phyloP scores from a whole-genome alignment of 2,888 invertebrate genomes.

The Polietes domitor region DNA sequence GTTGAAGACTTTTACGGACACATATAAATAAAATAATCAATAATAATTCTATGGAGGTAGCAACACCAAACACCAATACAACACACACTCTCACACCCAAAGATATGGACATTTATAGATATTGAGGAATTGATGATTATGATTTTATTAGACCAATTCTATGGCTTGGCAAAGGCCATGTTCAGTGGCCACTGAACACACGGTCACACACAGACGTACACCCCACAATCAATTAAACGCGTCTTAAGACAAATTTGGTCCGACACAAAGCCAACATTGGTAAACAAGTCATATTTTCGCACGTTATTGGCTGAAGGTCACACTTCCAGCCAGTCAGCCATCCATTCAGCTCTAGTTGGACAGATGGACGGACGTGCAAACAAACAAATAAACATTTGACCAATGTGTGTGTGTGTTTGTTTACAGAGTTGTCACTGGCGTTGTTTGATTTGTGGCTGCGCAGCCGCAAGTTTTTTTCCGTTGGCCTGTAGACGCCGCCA shows the following conservation, averaged over 20 bases:
- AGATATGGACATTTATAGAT: too few species aligned
- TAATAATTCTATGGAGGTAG: too few species aligned
- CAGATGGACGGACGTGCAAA: not conserved
- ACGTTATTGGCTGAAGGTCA: conserved; percentile 60
- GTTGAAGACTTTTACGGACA: not conserved
- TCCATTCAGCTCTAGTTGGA: too few species aligned
- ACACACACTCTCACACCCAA: too few species aligned
- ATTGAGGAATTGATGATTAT: too few species aligned
- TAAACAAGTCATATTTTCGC: conserved; percentile 51
- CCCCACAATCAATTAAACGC: conserved; percentile 1
- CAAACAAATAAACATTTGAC: not conserved
- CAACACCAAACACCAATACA: too few species aligned
- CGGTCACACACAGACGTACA: too few species aligned
- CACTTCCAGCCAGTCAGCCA: not conserved
- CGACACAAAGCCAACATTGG: not conserved
- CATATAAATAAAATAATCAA: too few species aligned
- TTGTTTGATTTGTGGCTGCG: not conserved
- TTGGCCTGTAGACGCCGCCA: not conserved
- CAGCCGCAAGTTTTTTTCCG: not conserved
- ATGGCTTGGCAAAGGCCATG: too few species aligned
- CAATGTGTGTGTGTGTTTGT: too few species aligned
- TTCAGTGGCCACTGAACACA: too few species aligned
- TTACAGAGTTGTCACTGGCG: not conserved
- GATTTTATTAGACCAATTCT: not conserved
- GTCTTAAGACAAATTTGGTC: conserved; percentile 5